Base-by-base conservation (phyloP, 2,113 vertebrate genomes). In the Datnioides undecimradiatus region DNA sequence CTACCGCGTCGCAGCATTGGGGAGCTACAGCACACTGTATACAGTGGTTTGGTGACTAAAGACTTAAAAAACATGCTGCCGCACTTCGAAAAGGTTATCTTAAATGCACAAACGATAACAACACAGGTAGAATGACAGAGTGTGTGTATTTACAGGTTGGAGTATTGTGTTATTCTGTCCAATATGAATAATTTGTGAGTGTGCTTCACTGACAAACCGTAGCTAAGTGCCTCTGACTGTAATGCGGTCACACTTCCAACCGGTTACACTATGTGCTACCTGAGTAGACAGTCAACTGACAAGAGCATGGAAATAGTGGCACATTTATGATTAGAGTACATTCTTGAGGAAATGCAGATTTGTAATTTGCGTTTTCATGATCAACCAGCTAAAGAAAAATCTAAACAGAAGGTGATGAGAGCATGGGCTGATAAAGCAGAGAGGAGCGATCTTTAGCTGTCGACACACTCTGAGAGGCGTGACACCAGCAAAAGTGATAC, bases 111-210 rank as follows among this genome's bases (percentile, higher is more conserved):
- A 27, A 14, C 41, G 31, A 25, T 45, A 63, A 43, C 45, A 49
- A 23, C 40, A 51, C 36, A 16, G 4, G 36, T 66, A 45, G 33
- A 36, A n/a, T 38, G 21, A 68, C 6, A 13, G n/a, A n/a, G 19
- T 27, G 0, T 41, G 2, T 60, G 41, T 6, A 54, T 27, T 46
- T 19, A 45, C 46, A 48, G 1, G 0, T 9, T 36, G 29, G 14
- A 25, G 40, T 29, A 41, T 21, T 65, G 64, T 58, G 58, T 41
- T 63, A 40, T 54, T 77, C 31, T 40, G 34, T 54, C 16, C 46
- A 16, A 4, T 45, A 6, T n/a, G 19, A 76, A 87, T 82, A 72
- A 86, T 79, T 76, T 45, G 76, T 33, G 17, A 23, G 13, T 69
- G 67, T 58, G 54, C 1, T 33, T 81, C 9, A 21, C 57, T 73